These are phyloP conservation scores for Halisarca cf. caerulea DNA, from an alignment of 37 sponge, comb jelly and placozoan genomes.

Conservation along the genomic window DNA sequence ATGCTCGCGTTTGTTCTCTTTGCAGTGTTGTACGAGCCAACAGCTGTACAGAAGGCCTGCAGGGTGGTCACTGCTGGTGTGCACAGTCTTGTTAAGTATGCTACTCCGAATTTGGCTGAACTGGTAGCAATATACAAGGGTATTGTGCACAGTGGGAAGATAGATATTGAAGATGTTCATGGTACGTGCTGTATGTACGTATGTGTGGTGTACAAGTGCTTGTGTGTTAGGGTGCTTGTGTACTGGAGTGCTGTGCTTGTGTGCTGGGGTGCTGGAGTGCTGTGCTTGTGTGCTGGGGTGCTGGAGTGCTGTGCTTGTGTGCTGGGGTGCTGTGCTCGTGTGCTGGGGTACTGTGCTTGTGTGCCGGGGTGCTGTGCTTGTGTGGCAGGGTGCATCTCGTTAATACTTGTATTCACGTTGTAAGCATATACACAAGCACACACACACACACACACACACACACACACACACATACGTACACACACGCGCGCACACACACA, in stretches of 20 bases:
- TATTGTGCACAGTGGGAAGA: conserved; percentile 2
- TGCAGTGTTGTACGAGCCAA: conserved; percentile 87
- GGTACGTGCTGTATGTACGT: no score
- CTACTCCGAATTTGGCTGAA: conserved; percentile 80
- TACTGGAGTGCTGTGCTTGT: background rate
- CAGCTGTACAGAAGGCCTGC: conserved; percentile 54
- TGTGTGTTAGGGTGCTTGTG: background rate
- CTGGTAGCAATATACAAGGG: conserved; percentile 51
- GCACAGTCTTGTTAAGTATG: conserved; percentile 18
- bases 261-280: background rate
- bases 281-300: background rate
- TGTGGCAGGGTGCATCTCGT: no score
- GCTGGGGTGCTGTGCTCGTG: no score
- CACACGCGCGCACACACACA: no score
- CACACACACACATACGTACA: no score
- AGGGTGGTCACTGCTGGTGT: conserved; percentile 38
- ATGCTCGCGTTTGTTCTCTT: background rate
- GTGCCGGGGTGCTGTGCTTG: background rate
- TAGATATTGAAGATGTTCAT: no score
- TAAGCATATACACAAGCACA: no score
- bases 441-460: no score
- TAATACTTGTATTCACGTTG: no score
- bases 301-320: no score
- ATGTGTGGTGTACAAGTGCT: no score
- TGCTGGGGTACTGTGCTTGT: background rate